Conservation (phyloP, 2,888 invertebrate genomes). For the Spatulosminthurus flaviceps region DNA sequence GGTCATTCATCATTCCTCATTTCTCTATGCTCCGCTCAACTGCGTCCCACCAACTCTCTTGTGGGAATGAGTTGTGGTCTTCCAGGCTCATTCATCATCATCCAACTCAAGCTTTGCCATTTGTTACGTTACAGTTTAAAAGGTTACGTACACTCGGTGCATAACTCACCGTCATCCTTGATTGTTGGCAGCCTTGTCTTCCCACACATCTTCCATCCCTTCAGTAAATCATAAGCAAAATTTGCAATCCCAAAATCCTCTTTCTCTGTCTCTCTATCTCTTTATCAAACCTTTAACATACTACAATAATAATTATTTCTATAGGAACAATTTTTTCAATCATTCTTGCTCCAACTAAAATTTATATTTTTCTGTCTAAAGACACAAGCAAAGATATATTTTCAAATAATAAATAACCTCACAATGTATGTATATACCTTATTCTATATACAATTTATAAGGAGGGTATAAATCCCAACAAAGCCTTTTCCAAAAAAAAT, state of each 20-base stretch:
- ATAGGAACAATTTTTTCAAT: too few species aligned
- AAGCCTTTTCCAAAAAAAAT: too few species aligned
- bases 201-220: conserved; percentile 14
- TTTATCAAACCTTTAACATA: conserved; percentile 5
- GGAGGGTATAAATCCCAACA: too few species aligned
- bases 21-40: conserved; percentile 33
- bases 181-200: not conserved
- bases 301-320: too few species aligned
- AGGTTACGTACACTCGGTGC: conserved; percentile 23
- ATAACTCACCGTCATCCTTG: not conserved
- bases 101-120: conserved; percentile 40
- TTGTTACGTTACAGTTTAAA: conserved; percentile 28
- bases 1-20: conserved; percentile 42
- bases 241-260: conserved; percentile 18
- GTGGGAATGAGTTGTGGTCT: conserved; percentile 45
- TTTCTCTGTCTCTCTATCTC: not conserved
- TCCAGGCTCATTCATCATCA: conserved; percentile 43
- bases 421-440: not conserved
- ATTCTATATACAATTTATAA: not conserved
- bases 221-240: conserved; percentile 18
- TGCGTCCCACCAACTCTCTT: conserved; percentile 7
- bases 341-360: too few species aligned
- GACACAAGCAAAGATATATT: too few species aligned
- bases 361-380: too few species aligned
- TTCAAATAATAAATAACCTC: too few species aligned